Evolutionary conservation across 1,140 invertebrate genomes (phyloP).

Genomic region (Trichogramma pretiosum): DNA sequence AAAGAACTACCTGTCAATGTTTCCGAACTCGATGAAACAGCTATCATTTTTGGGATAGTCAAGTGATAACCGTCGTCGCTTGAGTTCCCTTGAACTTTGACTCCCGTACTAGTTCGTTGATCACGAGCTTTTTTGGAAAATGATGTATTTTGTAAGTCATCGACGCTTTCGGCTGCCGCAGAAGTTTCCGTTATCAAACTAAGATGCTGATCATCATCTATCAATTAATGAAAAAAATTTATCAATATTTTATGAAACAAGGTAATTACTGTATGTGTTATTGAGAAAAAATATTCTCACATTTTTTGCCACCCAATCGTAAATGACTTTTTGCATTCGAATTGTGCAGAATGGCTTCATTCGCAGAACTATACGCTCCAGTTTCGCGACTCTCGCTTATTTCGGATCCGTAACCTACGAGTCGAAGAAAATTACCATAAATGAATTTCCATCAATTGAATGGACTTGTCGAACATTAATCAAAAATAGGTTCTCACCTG

Average conservation of each 20-base stretch:
- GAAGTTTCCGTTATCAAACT: constrained; percentile 30
- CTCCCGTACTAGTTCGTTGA: too few species aligned
- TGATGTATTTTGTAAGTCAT: too few species aligned
- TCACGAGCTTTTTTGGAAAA: too few species aligned
- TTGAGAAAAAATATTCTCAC: constrained; percentile 44
- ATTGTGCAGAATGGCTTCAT: constrained; percentile 35
- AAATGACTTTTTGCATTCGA: constrained; percentile 47
- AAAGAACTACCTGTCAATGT: constrained; percentile 69
- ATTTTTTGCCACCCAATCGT: constrained; percentile 52
- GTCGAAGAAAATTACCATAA: constrained; percentile 4
- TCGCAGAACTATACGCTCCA: constrained; percentile 41
- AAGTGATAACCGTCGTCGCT: constrained; percentile 52
- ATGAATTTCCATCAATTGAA: too few species aligned
- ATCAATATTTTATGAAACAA: background rate
- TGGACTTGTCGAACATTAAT: too few species aligned
- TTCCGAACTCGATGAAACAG: constrained; percentile 63
- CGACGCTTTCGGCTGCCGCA: constrained; percentile 13
- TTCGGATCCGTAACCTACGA: constrained; percentile 64
- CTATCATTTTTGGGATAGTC: constrained; percentile 58
- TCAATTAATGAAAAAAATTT: constrained; percentile 3
- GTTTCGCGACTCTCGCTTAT: constrained; percentile 57
- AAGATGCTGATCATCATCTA: constrained; percentile 44
- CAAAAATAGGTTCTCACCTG: constrained; percentile 42
- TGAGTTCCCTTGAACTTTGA: too few species aligned
- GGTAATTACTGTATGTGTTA: background rate